Base-by-base conservation (phyloP, 2,113 vertebrate genomes). In the Myiopsitta monachus region DNA sequence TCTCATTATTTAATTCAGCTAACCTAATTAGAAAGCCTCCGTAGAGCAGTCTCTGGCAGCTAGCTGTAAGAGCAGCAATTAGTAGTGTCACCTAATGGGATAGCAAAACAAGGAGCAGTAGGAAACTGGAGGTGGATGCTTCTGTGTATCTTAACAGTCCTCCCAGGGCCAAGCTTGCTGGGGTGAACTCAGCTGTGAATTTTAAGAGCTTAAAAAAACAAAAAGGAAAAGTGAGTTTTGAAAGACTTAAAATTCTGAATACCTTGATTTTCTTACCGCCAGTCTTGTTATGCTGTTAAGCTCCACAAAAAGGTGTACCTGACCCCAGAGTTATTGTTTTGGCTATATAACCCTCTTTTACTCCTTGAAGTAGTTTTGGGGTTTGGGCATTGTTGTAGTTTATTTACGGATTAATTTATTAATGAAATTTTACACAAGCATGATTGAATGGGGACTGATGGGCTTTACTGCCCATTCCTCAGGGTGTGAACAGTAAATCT, bases 1-100 rank as follows among this genome's bases (percentile, higher is more conserved):
- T 76, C 88, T 92, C 0, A 3, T 89, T 92, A 64, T 82, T 94
- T 87, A 93, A 90, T 92, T 93, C 93, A 81, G 84, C 88, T 92
- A 90, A 90, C 82, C 61, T 82, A 93, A 95, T 63, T 92, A 90
- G 76, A 93, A 91, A 78, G 31, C 87, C 69, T 92, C 86, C 73
- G 93, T 87, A 78, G 76, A 94, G 83, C 86, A 77, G 51, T 46
- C 18, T 52, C 39, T 11, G 61, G 64, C 92, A 92, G 91, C 81
- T 67, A 46, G 51, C 91, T 90, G 72, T 68, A 78, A 83, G 90
- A 92, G 90, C 92, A 91, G 77, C 80, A 36, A 67, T 94, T 87
- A 92, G 51, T 28, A 66, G 67, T 94, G 95, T 93, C 94, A 92
- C 91, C 80, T 87, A 91, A 90, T 3, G 4, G 63, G 73, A 70